A percentile compares a stretch with the other conserved stretches of the same genome.
Conservation (phyloP, 2,797 vertebrate species). For the Emydoidea blandingii region DNA sequence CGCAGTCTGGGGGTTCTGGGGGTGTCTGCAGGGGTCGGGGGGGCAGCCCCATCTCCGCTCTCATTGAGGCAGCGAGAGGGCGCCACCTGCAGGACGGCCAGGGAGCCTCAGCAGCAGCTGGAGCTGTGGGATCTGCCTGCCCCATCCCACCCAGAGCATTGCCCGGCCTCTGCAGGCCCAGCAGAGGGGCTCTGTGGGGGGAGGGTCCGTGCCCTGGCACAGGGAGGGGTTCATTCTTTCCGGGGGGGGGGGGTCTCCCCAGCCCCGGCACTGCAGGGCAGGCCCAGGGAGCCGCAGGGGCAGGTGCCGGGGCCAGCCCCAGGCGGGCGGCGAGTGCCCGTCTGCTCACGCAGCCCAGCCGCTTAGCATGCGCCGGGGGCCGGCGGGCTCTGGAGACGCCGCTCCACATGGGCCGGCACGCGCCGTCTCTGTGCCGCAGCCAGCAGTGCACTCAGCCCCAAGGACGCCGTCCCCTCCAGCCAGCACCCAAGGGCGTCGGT, state of each 20-base stretch:
- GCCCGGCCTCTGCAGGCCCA: too few species aligned
- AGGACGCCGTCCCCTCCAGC: slow-evolving; percentile 16
- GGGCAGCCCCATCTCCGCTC: too few species aligned
- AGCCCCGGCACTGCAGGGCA: too few species aligned
- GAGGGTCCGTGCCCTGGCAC: too few species aligned
- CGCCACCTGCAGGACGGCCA: slow-evolving; percentile 66
- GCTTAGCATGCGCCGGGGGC: not conserved
- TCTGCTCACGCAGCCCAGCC: not conserved
- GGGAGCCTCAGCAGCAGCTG: too few species aligned
- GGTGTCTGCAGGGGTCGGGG: too few species aligned
- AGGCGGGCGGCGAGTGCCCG: not conserved
- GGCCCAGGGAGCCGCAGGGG: too few species aligned
- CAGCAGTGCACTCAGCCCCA: not conserved
- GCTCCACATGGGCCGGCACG: not conserved
- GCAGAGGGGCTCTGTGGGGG: too few species aligned
- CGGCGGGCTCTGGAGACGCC: not conserved
- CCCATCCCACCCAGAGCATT: too few species aligned
- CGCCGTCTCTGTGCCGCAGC: not conserved
- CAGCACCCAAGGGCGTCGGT: not conserved
- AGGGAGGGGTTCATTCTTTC: too few species aligned
- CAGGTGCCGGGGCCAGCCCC: not conserved
- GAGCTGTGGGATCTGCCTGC: too few species aligned
- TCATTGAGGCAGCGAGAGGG: slow-evolving; percentile 35
- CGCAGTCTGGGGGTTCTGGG: too few species aligned
- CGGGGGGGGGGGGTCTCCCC: not conserved